Conservation (phyloP, 2,888 invertebrate genomes). For the Diachrysia chrysitis region DNA sequence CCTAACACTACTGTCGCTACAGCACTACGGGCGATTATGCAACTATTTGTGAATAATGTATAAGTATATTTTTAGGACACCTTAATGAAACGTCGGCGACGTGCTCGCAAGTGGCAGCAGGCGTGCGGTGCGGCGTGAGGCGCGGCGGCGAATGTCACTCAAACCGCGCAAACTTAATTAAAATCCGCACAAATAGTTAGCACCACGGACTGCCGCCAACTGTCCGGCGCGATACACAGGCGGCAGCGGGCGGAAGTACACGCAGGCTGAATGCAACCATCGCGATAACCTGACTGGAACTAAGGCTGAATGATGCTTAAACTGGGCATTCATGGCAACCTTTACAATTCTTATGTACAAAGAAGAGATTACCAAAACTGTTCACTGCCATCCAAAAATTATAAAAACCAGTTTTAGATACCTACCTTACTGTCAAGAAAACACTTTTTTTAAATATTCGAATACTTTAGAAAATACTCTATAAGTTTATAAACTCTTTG, state of each 20-base stretch:
- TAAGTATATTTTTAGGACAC: background rate
- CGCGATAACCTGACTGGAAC: background rate
- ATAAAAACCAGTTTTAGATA: too few species aligned
- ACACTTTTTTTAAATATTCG: too few species aligned
- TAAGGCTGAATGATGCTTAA: background rate
- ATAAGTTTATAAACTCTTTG: too few species aligned
- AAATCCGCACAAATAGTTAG: constrained; percentile 62
- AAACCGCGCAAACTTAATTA: constrained; percentile 66
- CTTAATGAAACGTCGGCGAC: background rate
- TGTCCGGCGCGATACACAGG: constrained; percentile 2
- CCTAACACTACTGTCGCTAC: too few species aligned
- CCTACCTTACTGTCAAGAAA: too few species aligned
- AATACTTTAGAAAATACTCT: too few species aligned
- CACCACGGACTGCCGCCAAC: constrained; percentile 27
- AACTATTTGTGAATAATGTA: background rate
- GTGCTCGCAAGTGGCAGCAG: constrained; percentile 20
- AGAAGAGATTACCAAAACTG: too few species aligned
- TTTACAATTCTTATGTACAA: too few species aligned
- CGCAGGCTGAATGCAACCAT: too few species aligned
- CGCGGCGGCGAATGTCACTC: constrained; percentile 52
- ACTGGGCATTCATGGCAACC: too few species aligned
- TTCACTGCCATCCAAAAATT: too few species aligned
- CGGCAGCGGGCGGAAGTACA: constrained; percentile 10
- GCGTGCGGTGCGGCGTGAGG: background rate
- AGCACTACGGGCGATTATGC: too few species aligned